These are phyloP conservation scores for Nysson spinosus DNA, from an alignment of 2,888 invertebrate genomes.

Conservation along the genomic window DNA sequence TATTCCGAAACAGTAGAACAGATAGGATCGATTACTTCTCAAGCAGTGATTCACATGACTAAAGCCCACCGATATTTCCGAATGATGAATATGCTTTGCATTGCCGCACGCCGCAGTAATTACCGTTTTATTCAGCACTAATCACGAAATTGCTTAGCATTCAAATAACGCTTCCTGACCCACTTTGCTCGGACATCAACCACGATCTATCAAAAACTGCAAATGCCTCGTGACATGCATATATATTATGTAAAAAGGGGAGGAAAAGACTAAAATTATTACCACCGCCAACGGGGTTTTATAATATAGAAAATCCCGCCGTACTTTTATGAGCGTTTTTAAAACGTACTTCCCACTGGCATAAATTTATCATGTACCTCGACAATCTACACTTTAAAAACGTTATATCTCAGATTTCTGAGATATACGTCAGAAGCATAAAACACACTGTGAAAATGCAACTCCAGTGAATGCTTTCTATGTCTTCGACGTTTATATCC, in stretches of 20 bases:
- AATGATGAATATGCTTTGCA: background rate
- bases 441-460: slow-evolving; percentile 21
- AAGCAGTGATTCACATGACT: no score
- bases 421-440: background rate
- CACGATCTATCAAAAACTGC: slow-evolving; percentile 32
- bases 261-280: slow-evolving; percentile 17
- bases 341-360: background rate
- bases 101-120: slow-evolving; percentile 6
- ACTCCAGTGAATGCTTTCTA: slow-evolving; percentile 18
- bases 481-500: slow-evolving; percentile 13
- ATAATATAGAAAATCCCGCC: slow-evolving; percentile 17
- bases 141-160: slow-evolving; percentile 21
- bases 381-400: background rate
- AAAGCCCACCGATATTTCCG: background rate
- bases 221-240: background rate
- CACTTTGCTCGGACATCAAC: slow-evolving; percentile 28
- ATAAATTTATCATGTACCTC: background rate
- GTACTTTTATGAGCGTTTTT: background rate
- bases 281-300: slow-evolving; percentile 16
- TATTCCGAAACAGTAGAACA: no score
- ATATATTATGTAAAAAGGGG: no score
- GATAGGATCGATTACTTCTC: no score
- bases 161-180: slow-evolving; percentile 18
- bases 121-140: slow-evolving; percentile 13
- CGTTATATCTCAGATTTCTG: background rate